Percentiles rank a stretch among this genome's conserved stretches.
Conservation (phyloP, 2,113 vertebrate genomes). For the Apodemus speciosus region DNA sequence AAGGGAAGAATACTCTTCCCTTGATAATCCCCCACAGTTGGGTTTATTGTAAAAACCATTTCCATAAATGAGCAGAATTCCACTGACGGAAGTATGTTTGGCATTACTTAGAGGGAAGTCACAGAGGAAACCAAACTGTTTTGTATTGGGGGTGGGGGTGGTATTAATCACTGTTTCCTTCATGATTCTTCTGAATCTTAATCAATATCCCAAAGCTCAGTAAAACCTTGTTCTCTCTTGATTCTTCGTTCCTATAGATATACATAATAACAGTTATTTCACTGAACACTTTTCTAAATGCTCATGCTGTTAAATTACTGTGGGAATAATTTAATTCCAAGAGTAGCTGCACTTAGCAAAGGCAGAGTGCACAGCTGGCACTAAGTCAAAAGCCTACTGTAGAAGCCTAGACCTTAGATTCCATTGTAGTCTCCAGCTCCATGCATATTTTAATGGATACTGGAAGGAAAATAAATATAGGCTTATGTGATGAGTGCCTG, state of each 20-base stretch:
- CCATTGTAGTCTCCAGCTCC: constrained; percentile 25
- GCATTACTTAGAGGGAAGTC: background rate
- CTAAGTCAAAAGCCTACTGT: constrained; percentile 36
- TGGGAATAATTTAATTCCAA: constrained; percentile 69
- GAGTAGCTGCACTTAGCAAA: constrained; percentile 61
- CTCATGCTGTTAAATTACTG: constrained; percentile 70
- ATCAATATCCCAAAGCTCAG: constrained; percentile 56
- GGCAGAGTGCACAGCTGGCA: constrained; percentile 52
- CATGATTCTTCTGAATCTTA: constrained; percentile 50
- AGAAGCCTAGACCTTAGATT: constrained; percentile 20
- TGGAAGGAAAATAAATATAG: constrained; percentile 61
- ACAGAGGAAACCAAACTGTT: background rate
- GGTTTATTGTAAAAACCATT: background rate
- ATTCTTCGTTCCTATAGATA: constrained; percentile 56
- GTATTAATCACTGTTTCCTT: constrained; percentile 29
- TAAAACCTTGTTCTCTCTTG: constrained; percentile 59
- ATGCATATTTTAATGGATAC: constrained; percentile 58
- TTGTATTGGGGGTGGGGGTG: background rate
- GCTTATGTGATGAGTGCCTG: constrained; percentile 46
- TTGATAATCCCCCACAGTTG: background rate
- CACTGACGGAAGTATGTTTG: background rate
- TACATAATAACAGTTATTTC: constrained; percentile 71
- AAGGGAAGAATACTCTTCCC: background rate
- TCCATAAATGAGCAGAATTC: constrained; percentile 36
- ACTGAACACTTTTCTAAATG: constrained; percentile 63